Percentiles rank a stretch among this genome's conserved stretches.
These are phyloP conservation scores for Melikaiella ostensackeni DNA, from an alignment of 2,888 invertebrate species.

Conservation along the genomic window DNA sequence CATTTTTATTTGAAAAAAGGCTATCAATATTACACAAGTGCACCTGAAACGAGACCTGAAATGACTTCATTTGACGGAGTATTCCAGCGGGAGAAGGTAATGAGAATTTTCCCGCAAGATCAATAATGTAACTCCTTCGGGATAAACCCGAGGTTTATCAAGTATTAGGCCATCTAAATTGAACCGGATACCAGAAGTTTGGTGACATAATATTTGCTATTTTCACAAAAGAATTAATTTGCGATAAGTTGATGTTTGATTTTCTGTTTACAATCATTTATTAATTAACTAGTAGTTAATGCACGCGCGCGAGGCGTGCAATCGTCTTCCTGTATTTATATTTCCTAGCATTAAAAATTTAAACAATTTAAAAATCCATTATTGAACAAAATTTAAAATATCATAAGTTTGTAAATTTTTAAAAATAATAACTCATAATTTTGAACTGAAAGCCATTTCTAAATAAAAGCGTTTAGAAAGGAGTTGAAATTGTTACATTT, in stretches of 20 bases:
- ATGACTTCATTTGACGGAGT: conserved; percentile 20
- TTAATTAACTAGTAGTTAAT: no score
- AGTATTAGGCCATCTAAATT: conserved; percentile 33
- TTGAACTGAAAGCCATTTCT: no score
- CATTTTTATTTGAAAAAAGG: neutral
- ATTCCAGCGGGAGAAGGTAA: conserved; percentile 24
- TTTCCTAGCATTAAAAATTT: no score
- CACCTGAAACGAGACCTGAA: neutral
- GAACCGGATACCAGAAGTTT: conserved; percentile 9
- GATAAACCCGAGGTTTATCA: conserved; percentile 29
- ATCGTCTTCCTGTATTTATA: no score
- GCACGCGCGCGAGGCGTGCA: no score
- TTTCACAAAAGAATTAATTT: neutral
- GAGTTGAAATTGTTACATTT: no score
- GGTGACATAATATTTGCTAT: conserved; percentile 22
- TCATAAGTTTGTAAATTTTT: no score
- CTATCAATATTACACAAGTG: neutral
- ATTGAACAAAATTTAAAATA: no score
- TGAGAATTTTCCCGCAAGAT: conserved; percentile 28
- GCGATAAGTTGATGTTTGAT: neutral
- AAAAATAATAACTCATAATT: no score
- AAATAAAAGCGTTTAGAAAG: no score
- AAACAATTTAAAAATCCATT: no score
- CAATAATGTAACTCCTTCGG: conserved; percentile 33
- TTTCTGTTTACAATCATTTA: neutral